Conservation (phyloP, 2,888 invertebrate species). For the Hydraecia micacea region DNA sequence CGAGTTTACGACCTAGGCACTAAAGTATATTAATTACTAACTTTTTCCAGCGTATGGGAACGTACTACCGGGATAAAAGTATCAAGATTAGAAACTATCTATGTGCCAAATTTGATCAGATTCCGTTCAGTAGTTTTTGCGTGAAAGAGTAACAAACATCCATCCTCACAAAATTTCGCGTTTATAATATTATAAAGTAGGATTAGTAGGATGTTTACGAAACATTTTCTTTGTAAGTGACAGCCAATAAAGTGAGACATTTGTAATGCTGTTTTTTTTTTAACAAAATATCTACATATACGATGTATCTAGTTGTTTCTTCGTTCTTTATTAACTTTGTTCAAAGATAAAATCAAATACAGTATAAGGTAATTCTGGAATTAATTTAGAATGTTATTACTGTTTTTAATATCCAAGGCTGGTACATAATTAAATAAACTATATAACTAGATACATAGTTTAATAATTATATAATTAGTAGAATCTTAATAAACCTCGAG, state of each 20-base stretch:
- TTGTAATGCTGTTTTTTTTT: too few relatives aligned
- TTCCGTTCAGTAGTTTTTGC: too few relatives aligned
- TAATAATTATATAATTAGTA: too few relatives aligned
- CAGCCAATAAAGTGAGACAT: too few relatives aligned
- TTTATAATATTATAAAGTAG: neutral
- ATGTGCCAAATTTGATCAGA: neutral
- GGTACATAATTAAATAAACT: slow-evolving; percentile 14
- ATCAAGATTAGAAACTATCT: neutral
- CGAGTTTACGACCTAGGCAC: slow-evolving; percentile 11
- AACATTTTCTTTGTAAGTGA: neutral
- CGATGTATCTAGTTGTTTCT: neutral
- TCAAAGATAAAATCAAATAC: slow-evolving; percentile 24
- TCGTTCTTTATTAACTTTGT: slow-evolving; percentile 5
- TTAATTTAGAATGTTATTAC: slow-evolving; percentile 36
- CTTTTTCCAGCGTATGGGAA: neutral
- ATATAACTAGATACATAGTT: neutral
- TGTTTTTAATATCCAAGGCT: neutral
- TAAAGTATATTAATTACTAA: slow-evolving; percentile 2
- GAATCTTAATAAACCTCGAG: neutral
- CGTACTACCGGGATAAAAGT: neutral
- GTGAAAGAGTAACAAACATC: too few relatives aligned
- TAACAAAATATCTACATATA: too few relatives aligned
- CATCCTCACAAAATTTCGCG: neutral
- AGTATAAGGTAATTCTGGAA: slow-evolving; percentile 7
- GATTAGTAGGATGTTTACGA: too few relatives aligned